These are phyloP conservation scores for Enteromius mattozi DNA, from an alignment of 2,797 vertebrate species.

Conservation along the genomic window DNA sequence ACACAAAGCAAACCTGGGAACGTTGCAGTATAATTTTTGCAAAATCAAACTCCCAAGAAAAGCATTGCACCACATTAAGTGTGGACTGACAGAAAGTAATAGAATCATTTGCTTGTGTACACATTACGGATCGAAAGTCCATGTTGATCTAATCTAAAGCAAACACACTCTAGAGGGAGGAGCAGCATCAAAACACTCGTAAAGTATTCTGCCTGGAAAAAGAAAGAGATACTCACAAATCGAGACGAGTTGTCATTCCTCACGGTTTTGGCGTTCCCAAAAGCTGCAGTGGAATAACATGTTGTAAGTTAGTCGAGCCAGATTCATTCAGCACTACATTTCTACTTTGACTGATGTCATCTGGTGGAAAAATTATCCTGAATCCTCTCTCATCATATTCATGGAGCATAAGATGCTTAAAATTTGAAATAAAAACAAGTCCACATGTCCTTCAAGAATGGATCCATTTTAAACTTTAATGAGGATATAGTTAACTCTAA, in stretches of 20 bases:
- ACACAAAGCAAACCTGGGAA: conserved; percentile 13
- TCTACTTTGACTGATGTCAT: not conserved
- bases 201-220: not conserved
- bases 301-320: conserved; percentile 51
- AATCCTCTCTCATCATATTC: conserved; percentile 8
- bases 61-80: not conserved
- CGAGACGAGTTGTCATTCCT: conserved; percentile 98
- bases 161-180: conserved; percentile 49
- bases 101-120: not conserved
- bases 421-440: not conserved
- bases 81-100: not conserved
- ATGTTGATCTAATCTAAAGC: conserved; percentile 48
- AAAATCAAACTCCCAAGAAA: conserved; percentile 4
- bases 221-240: conserved; percentile 90
- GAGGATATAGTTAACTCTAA: not conserved
- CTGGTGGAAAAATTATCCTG: not conserved
- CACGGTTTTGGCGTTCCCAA: conserved; percentile 98
- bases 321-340: not conserved
- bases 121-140: conserved; percentile 56
- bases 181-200: conserved; percentile 35
- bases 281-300: conserved; percentile 79
- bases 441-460: not conserved
- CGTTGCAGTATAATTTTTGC: not conserved
- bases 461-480: not conserved
- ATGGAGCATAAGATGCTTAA: not conserved